A percentile compares a stretch with the other conserved stretches of the same genome.
Evolutionary conservation across 2,113 vertebrate species (phyloP).

Genomic region (Turnix velox): DNA sequence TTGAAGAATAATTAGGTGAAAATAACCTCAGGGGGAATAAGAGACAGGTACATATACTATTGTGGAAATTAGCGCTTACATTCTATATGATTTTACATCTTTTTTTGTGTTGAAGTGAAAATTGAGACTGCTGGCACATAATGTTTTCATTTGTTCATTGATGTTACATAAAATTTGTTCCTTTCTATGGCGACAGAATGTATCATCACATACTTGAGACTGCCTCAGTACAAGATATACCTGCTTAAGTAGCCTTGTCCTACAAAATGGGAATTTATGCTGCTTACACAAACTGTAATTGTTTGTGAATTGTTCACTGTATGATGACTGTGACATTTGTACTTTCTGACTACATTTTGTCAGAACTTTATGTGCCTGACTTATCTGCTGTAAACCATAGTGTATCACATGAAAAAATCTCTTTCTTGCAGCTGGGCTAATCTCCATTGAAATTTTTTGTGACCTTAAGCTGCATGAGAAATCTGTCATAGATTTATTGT

Average conservation of each 20-base stretch:
- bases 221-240: not conserved
- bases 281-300: not conserved
- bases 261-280: not conserved
- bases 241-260: not conserved
- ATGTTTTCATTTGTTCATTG: not conserved
- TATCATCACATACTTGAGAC: not conserved
- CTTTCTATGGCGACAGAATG: not conserved
- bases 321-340: not conserved
- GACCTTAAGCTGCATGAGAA: not conserved
- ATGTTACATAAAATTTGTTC: not conserved
- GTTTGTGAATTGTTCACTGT: not conserved
- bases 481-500: not conserved
- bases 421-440: not conserved
- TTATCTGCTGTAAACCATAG: not conserved
- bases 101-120: not conserved
- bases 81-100: not conserved
- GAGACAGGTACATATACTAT: not conserved
- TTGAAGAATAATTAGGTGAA: not conserved
- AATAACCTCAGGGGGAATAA: fast-evolving
- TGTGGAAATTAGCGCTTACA: not conserved
- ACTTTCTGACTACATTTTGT: not conserved
- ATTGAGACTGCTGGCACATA: not conserved
- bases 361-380: not conserved
- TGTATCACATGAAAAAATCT: not conserved
- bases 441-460: not conserved